Percentiles rank a stretch among this genome's conserved stretches.
Evolutionary conservation across 1,140 invertebrate species (phyloP).

Genomic region (Drosophila mauritiana): DNA sequence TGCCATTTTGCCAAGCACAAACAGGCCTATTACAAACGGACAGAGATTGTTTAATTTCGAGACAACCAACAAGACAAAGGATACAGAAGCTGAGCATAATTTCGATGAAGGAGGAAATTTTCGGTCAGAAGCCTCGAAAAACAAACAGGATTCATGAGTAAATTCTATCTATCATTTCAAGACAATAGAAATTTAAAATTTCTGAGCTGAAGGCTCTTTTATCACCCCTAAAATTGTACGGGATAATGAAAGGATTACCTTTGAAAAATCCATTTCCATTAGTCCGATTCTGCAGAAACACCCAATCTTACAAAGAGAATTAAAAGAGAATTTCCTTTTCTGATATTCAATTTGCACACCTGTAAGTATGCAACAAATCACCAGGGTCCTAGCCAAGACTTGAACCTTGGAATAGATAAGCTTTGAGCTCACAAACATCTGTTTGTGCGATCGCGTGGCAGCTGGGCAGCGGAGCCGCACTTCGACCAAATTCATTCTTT

Average conservation of each 20-base stretch:
- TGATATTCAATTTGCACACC: background rate
- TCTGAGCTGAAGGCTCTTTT: background rate
- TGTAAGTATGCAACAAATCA: too few species aligned
- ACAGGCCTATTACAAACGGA: background rate
- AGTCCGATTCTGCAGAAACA: background rate
- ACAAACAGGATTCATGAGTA: constrained; percentile 14
- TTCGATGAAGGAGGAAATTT: background rate
- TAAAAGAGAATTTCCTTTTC: background rate
- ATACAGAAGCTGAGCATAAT: background rate
- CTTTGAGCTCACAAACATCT: too few species aligned
- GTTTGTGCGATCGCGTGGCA: too few species aligned
- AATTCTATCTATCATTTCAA: constrained; percentile 5
- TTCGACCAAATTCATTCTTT: too few species aligned
- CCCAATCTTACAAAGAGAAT: background rate
- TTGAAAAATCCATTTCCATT: background rate
- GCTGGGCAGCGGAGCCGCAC: too few species aligned
- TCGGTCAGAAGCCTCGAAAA: background rate
- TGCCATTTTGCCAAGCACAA: background rate
- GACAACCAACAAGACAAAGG: background rate
- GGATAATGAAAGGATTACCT: background rate
- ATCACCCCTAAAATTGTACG: background rate
- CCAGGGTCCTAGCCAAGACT: too few species aligned
- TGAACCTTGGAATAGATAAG: too few species aligned
- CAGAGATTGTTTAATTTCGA: background rate
- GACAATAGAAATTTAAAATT: constrained; percentile 6